Conservation (phyloP, 1,140 invertebrate species). For the Hydropsyche tenuis region DNA sequence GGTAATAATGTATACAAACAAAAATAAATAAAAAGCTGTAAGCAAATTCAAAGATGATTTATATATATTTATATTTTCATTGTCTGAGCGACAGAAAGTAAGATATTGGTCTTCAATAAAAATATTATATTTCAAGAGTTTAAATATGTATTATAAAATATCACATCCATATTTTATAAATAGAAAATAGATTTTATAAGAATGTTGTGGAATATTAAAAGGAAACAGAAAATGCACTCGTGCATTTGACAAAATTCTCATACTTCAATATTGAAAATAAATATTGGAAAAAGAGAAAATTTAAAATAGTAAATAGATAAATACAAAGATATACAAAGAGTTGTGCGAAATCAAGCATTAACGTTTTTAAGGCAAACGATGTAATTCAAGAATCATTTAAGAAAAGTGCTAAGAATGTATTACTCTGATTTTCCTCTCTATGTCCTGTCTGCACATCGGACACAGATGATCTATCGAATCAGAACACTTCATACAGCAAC, state of each 20-base stretch:
- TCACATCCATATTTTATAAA: no score
- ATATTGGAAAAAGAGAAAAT: no score
- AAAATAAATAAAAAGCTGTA: background rate
- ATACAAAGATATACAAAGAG: no score
- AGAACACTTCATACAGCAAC: constrained; percentile 76
- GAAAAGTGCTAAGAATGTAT: constrained; percentile 56
- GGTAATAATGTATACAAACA: background rate
- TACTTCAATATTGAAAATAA: no score
- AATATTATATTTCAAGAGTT: background rate
- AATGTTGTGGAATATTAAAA: no score
- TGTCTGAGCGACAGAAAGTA: no score
- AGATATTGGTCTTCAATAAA: background rate
- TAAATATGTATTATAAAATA: background rate
- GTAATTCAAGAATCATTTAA: background rate
- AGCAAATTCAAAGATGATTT: no score
- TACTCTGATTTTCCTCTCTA: constrained; percentile 72
- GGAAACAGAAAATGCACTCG: no score
- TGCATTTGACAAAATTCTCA: no score
- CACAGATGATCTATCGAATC: constrained; percentile 66
- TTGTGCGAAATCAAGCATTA: constrained; percentile 6
- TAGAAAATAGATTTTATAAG: no score
- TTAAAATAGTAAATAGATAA: no score
- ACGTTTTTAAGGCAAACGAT: constrained; percentile 23
- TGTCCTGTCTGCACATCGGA: constrained; percentile 77
- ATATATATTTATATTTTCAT: no score